phyloP scores from a whole-genome alignment of 2,888 invertebrate species.

The Kuschelorhynchus macadamiae region DNA sequence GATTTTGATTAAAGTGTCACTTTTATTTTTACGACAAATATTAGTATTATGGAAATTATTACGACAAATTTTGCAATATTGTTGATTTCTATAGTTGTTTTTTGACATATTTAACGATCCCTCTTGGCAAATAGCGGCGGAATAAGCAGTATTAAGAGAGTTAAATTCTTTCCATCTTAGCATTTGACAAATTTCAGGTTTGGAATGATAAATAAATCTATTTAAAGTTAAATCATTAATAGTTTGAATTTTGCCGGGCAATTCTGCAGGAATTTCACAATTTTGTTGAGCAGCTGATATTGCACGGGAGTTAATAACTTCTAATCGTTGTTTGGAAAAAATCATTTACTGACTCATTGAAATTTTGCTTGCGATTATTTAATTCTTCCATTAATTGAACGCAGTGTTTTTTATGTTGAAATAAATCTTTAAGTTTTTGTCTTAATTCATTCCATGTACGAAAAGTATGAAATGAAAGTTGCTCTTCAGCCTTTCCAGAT shows the following conservation, averaged over 20 bases:
- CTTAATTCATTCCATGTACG: constrained; percentile 2
- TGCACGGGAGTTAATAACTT: not conserved
- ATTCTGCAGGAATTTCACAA: not conserved
- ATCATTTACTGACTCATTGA: not conserved
- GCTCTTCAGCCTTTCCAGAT: constrained; percentile 10
- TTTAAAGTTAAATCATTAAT: not conserved
- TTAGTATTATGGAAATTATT: constrained; percentile 25
- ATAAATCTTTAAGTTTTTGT: not conserved
- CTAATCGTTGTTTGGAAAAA: not conserved
- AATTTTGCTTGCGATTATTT: constrained; percentile 1
- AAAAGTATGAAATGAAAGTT: constrained; percentile 4
- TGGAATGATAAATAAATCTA: constrained; percentile 1
- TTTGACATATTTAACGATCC: not conserved
- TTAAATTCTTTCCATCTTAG: not conserved
- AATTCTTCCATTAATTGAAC: constrained; percentile 11
- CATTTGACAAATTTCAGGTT: not conserved
- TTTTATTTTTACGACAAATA: constrained; percentile 28
- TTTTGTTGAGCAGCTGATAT: not conserved
- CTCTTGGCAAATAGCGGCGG: not conserved
- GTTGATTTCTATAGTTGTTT: not conserved
- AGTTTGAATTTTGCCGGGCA: not conserved
- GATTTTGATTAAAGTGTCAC: constrained; percentile 15
- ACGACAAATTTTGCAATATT: not conserved
- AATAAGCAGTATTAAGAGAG: not conserved
- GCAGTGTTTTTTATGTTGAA: constrained; percentile 8